phyloP scores from a whole-genome alignment of 2,797 vertebrate genomes.

The Pempheris klunzingeri region DNA sequence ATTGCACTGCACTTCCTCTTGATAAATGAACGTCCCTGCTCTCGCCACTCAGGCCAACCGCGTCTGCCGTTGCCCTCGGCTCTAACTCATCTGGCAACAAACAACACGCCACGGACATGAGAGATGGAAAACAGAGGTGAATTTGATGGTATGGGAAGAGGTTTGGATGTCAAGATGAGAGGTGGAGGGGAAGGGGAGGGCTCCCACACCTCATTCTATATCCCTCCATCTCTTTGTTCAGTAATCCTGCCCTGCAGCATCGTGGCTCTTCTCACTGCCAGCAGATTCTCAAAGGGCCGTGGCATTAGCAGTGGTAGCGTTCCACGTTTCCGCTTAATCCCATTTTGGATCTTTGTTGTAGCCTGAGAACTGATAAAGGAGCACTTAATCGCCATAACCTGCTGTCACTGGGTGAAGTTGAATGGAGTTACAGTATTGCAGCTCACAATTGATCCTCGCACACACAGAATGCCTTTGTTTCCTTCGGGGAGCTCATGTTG shows the following conservation, averaged over 20 bases:
- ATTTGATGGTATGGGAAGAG: conserved; percentile 35
- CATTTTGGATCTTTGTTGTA: conserved; percentile 72
- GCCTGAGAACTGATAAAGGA: conserved; percentile 62
- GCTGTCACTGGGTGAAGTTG: conserved; percentile 45
- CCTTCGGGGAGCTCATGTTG: conserved; percentile 36
- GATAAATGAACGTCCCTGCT: conserved; percentile 68
- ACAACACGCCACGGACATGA: conserved; percentile 31
- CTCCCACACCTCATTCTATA: conserved; percentile 61
- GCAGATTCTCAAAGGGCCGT: conserved; percentile 67
- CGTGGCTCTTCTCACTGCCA: conserved; percentile 65
- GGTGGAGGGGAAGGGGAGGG: conserved; percentile 21
- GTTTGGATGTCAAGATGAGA: conserved; percentile 64
- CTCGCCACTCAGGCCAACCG: conserved; percentile 39
- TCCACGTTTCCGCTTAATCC: conserved; percentile 76
- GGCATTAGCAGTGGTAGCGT: conserved; percentile 65
- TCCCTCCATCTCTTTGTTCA: conserved; percentile 77
- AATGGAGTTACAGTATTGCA: conserved; percentile 37
- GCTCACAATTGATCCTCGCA: conserved; percentile 39
- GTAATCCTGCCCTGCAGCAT: conserved; percentile 77
- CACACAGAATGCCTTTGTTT: conserved; percentile 27
- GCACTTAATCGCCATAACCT: conserved; percentile 67
- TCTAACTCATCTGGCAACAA: conserved; percentile 41
- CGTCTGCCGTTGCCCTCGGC: conserved; percentile 33
- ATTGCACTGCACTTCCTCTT: conserved; percentile 47
- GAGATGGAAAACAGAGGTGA: conserved; percentile 26